A percentile compares a stretch with the other conserved stretches of the same genome.
Conservation (phyloP, 2,113 vertebrate species). For the Hippopotamus amphibius region DNA sequence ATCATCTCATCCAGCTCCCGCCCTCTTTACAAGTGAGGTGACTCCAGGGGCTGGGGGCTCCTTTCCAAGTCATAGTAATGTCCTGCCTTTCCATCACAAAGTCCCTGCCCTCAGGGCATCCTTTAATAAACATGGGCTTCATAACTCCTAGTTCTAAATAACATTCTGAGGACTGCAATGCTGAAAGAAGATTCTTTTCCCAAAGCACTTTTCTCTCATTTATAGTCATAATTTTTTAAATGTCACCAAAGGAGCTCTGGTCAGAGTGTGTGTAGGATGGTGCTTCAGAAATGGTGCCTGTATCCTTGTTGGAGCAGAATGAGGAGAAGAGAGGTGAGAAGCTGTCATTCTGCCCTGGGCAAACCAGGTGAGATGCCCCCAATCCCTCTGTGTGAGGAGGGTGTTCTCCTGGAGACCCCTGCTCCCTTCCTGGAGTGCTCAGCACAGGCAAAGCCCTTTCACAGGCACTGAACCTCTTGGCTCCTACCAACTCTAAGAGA, state of each 20-base stretch:
- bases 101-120: not conserved
- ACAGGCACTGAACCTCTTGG: not conserved
- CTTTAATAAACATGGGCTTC: not conserved
- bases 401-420: not conserved
- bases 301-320: not conserved
- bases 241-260: not conserved
- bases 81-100: not conserved
- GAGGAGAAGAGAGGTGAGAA: not conserved
- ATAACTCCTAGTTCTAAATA: not conserved
- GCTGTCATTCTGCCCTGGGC: not conserved
- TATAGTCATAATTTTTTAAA: constrained; percentile 7
- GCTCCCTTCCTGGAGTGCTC: rapidly evolving
- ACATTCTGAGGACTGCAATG: not conserved
- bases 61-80: not conserved
- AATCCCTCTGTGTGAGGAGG: not conserved
- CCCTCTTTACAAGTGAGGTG: not conserved
- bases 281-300: not conserved
- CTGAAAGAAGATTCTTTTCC: not conserved
- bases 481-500: not conserved
- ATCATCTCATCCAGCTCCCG: not conserved
- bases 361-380: not conserved
- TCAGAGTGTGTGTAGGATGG: not conserved
- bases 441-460: not conserved
- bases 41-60: not conserved
- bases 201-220: not conserved